Evolutionary conservation across 2,113 vertebrate species (phyloP).

Genomic region (Chaenocephalus aceratus): DNA sequence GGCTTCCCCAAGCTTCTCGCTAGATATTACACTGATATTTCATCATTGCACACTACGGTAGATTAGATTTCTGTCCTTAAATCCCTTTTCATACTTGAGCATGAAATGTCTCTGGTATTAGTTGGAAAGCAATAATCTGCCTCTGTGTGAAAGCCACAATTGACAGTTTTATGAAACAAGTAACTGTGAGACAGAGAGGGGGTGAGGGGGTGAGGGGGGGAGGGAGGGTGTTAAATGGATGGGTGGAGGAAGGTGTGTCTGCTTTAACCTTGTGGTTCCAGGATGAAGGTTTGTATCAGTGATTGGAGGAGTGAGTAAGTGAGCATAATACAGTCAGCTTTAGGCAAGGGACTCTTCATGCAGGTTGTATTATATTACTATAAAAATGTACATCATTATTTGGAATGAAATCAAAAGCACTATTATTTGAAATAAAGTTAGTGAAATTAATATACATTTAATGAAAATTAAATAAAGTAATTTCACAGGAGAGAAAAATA

Average conservation of each 20-base stretch:
- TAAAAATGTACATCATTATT: neutral
- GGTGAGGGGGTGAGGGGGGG: neutral
- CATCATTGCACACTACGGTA: conserved; percentile 64
- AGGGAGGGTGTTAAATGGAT: neutral
- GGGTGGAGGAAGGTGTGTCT: conserved; percentile 17
- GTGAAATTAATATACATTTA: too few relatives aligned
- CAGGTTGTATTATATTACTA: neutral
- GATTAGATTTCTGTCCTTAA: conserved; percentile 77
- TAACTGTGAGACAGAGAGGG: conserved; percentile 13
- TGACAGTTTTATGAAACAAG: conserved; percentile 53
- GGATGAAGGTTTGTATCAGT: neutral
- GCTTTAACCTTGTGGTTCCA: conserved; percentile 30
- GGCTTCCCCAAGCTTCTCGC: conserved; percentile 48
- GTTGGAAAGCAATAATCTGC: conserved; percentile 73
- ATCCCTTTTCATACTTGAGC: conserved; percentile 70
- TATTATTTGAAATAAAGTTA: too few relatives aligned
- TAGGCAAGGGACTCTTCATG: neutral
- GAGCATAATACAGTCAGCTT: neutral
- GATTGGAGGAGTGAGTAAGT: neutral
- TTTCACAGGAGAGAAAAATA: too few relatives aligned
- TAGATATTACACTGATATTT: conserved; percentile 78
- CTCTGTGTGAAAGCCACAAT: conserved; percentile 47
- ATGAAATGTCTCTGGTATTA: conserved; percentile 68
- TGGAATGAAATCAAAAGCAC: neutral
- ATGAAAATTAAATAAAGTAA: too few relatives aligned